Percentiles rank a stretch among this genome's conserved stretches.
Evolutionary conservation across 2,797 vertebrate genomes (phyloP).

Genomic region (Chromis chromis): DNA sequence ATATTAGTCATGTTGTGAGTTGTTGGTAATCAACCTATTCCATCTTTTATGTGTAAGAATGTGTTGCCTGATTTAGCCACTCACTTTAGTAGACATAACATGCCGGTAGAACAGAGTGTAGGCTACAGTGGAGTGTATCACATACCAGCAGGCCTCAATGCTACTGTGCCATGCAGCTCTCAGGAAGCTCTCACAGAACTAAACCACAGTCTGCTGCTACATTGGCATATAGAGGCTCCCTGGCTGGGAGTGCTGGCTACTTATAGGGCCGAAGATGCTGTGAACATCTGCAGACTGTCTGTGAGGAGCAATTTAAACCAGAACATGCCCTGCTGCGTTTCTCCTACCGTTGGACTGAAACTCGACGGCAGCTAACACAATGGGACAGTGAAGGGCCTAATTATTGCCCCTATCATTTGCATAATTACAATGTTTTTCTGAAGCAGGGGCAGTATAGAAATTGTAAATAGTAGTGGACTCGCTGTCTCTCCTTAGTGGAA

Average conservation of each 20-base stretch:
- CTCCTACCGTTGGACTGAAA: slow-evolving; percentile 70
- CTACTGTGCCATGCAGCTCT: slow-evolving; percentile 17
- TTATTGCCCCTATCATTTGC: slow-evolving; percentile 87
- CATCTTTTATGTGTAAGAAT: too few relatives aligned
- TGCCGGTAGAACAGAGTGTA: background rate
- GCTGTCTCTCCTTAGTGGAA: slow-evolving; percentile 82
- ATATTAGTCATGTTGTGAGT: too few relatives aligned
- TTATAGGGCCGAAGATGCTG: slow-evolving; percentile 43
- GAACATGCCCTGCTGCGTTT: slow-evolving; percentile 58
- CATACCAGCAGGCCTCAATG: slow-evolving; percentile 8
- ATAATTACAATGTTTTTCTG: slow-evolving; percentile 87
- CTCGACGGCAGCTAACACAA: slow-evolving; percentile 76
- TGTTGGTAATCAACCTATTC: too few relatives aligned
- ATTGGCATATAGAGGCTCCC: slow-evolving; percentile 10
- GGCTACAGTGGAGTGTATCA: background rate
- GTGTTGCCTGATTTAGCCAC: too few relatives aligned
- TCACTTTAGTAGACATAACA: background rate
- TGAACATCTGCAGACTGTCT: slow-evolving; percentile 78
- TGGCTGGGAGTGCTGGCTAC: slow-evolving; percentile 41
- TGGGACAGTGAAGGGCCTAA: slow-evolving; percentile 83
- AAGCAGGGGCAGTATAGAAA: slow-evolving; percentile 84
- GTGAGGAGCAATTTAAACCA: slow-evolving; percentile 70
- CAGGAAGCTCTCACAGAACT: slow-evolving; percentile 13
- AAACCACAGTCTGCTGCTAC: slow-evolving; percentile 14
- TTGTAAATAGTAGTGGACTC: slow-evolving; percentile 87